Evolutionary conservation across 1,140 invertebrate genomes (phyloP).

Genomic region (Brachionus asplanchnoidis): DNA sequence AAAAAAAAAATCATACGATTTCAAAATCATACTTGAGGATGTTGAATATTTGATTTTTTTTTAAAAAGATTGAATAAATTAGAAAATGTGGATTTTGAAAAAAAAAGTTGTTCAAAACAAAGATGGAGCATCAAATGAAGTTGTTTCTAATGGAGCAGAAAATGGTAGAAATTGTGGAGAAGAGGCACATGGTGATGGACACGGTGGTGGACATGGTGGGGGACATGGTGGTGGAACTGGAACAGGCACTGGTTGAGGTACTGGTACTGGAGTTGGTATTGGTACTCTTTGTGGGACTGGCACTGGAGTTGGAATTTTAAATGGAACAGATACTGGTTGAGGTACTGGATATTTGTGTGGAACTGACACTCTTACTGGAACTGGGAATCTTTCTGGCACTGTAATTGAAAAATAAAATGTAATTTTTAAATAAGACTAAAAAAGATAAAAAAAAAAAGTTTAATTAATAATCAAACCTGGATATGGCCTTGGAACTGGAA

Average conservation of each 20-base stretch:
- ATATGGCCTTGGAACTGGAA: not conserved
- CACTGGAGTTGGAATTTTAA: not conserved
- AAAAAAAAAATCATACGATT: no score
- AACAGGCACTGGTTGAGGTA: not conserved
- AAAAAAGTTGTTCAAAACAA: not conserved
- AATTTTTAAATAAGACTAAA: not conserved
- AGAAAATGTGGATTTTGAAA: no score
- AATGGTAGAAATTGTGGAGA: not conserved
- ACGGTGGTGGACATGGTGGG: not conserved
- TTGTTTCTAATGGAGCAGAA: not conserved
- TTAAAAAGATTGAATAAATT: no score
- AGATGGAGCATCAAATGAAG: not conserved
- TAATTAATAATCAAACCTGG: not conserved
- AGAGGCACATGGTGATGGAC: not conserved
- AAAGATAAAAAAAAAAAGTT: not conserved
- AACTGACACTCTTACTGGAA: not conserved
- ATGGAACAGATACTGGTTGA: not conserved
- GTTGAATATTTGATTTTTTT: no score
- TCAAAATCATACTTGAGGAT: no score
- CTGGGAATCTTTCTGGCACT: not conserved
- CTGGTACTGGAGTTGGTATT: not conserved
- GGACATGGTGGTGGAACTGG: not conserved
- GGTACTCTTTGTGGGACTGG: not conserved
- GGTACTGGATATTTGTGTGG: not conserved
- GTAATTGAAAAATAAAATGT: not conserved